Evolutionary conservation across 1,140 invertebrate species (phyloP).

Genomic region (Pogonus chalceus): DNA sequence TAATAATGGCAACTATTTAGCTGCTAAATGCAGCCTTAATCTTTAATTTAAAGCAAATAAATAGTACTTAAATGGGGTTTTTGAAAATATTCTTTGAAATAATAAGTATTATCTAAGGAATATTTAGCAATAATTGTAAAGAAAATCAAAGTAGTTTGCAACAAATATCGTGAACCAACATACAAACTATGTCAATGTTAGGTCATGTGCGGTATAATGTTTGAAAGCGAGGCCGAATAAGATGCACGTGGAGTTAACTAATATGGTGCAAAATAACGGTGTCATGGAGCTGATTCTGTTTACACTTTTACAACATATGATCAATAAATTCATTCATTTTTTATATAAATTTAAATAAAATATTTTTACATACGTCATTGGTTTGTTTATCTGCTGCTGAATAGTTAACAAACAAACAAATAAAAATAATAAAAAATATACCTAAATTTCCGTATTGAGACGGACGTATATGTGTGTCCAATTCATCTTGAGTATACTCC

Average conservation of each 20-base stretch:
- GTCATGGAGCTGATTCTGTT: not conserved
- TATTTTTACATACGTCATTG: not conserved
- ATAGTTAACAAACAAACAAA: constrained; percentile 8
- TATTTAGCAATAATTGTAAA: too few species aligned
- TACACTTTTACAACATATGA: not conserved
- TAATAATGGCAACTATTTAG: too few species aligned
- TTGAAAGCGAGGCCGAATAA: not conserved
- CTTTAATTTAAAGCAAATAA: too few species aligned
- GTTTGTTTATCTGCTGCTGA: too few species aligned
- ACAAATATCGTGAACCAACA: too few species aligned
- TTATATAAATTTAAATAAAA: not conserved
- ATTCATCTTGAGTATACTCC: constrained; percentile 29
- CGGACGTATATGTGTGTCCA: constrained; percentile 25
- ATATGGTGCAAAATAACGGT: not conserved
- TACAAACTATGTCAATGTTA: constrained; percentile 1
- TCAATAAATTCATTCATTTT: not conserved
- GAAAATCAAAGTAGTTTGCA: too few species aligned
- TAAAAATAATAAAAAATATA: constrained; percentile 16
- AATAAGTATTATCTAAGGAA: too few species aligned
- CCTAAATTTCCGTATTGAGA: constrained; percentile 24
- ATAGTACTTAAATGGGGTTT: too few species aligned
- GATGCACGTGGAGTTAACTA: not conserved
- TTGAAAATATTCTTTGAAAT: too few species aligned
- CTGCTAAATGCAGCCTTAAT: too few species aligned
- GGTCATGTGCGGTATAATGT: not conserved